Evolutionary conservation across 53 echinoderm and acorn worm species (phyloP), one percentile per base, ranked within the genome.

Genomic region (Henricia sp.): DNA sequence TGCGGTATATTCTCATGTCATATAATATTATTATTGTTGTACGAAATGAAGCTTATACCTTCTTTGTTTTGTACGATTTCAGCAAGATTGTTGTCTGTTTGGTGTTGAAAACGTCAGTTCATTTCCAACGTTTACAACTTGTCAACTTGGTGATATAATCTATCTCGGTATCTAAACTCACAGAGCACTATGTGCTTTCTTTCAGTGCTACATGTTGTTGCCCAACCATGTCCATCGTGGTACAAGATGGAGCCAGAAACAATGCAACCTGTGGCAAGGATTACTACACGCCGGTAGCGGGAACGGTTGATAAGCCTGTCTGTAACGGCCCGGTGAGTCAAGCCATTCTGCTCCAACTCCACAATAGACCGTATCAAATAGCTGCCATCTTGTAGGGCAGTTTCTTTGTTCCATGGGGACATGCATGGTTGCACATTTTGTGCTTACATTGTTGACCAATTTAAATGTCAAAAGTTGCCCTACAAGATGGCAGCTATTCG

Each of bases 321-420:
- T 80, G 80, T 50, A 62, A 80, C 17, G 63, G 48, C 11, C 80
- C 80, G 46, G 78, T 78, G 48, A 63, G 78, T 76, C 16, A 11
- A 11, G 19, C 4, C 4, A 4, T 17, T 54, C 21, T 20, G 14
- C 13, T 17, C 21, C 14, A 54, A 11, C 4, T 19, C 21, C 13
- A 17, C 55, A 54, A 54, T 54, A 3, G 14, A 20, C 4, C 13
- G 14, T 54, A 54, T 13, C 44, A 44, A 44, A 44, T n/a, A 44
- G 44, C 44, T 13, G 13, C 44, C 21, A 20, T 19, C 16, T 10
- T 54, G 13, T 54, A 17, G 14, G 14, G 13, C 4, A 19, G 4
- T 54, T 54, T 54, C 8, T 20, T 23, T 10, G 14, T 10, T 10
- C 21, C 55, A 19, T 54, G 8, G 4, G 4, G 21, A 54, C 13